Evolutionary conservation across 1,140 invertebrate genomes (phyloP).

Genomic region (Trachymyrmex cornetzi): DNA sequence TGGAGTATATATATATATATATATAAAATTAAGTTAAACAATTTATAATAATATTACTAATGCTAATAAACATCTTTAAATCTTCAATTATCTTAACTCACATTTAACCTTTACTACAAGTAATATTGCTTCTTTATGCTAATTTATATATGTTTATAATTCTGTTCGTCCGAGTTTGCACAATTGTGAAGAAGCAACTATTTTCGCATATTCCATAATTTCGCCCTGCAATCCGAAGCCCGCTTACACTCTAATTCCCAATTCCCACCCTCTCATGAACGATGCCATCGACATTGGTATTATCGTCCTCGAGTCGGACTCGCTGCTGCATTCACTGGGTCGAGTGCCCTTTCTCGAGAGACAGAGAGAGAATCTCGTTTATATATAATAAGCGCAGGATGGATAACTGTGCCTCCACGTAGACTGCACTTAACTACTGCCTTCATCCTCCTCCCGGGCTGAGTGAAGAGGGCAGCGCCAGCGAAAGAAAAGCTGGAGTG

Average conservation of each 20-base stretch:
- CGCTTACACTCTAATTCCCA: constrained; percentile 13
- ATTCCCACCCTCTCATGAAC: background rate
- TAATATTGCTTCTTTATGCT: background rate
- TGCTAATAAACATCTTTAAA: background rate
- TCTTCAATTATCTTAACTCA: background rate
- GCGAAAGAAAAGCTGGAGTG: constrained; percentile 49
- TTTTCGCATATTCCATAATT: background rate
- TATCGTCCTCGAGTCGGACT: constrained; percentile 48
- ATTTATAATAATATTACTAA: too few species aligned
- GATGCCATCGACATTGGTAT: constrained; percentile 27
- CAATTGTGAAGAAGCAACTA: constrained; percentile 17
- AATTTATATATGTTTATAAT: background rate
- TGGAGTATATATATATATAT: too few species aligned
- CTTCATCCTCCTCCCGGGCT: background rate
- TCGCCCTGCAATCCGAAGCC: background rate
- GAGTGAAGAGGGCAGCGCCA: constrained; percentile 30
- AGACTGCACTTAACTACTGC: constrained; percentile 62
- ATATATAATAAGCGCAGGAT: constrained; percentile 73
- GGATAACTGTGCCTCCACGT: constrained; percentile 61
- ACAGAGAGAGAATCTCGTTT: constrained; percentile 63
- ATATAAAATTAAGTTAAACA: too few species aligned
- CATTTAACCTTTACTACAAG: background rate
- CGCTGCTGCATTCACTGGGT: constrained; percentile 68
- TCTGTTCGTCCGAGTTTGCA: background rate
- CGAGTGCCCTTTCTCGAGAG: constrained; percentile 64